These are phyloP conservation scores for Physella acuta DNA, from an alignment of 1,140 invertebrate species.

Conservation along the genomic window DNA sequence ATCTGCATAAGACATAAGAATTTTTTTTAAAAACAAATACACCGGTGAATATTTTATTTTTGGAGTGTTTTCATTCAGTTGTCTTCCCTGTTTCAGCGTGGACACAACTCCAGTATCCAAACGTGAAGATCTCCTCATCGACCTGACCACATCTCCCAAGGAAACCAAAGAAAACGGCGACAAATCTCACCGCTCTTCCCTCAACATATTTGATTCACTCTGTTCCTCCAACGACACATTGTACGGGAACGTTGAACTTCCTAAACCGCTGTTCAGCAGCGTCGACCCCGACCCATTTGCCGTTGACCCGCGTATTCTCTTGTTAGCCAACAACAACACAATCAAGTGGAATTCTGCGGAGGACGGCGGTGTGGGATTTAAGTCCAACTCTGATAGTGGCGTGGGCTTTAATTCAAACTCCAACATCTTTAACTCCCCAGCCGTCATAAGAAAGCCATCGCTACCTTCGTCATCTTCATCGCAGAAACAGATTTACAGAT, in stretches of 20 bases:
- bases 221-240: conserved; percentile 28
- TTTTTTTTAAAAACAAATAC: too few species aligned
- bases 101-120: not conserved
- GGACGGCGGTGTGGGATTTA: too few species aligned
- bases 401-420: too few species aligned
- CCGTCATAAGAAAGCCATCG: too few species aligned
- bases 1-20: not conserved
- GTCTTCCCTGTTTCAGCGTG: not conserved
- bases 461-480: too few species aligned
- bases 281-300: conserved; percentile 47
- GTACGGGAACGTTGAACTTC: conserved; percentile 42
- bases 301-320: conserved; percentile 20
- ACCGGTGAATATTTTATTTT: not conserved
- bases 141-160: conserved; percentile 44
- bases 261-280: conserved; percentile 41
- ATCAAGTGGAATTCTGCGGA: too few species aligned
- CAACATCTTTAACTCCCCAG: too few species aligned
- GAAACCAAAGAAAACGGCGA: conserved; percentile 12
- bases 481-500: too few species aligned
- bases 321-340: not conserved
- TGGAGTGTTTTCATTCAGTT: not conserved
- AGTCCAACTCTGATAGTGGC: too few species aligned
- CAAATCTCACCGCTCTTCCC: conserved; percentile 30
- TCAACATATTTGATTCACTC: conserved; percentile 51
- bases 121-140: conserved; percentile 55